Conservation (phyloP, 2,888 invertebrate genomes). For the Synergus japonicus region DNA sequence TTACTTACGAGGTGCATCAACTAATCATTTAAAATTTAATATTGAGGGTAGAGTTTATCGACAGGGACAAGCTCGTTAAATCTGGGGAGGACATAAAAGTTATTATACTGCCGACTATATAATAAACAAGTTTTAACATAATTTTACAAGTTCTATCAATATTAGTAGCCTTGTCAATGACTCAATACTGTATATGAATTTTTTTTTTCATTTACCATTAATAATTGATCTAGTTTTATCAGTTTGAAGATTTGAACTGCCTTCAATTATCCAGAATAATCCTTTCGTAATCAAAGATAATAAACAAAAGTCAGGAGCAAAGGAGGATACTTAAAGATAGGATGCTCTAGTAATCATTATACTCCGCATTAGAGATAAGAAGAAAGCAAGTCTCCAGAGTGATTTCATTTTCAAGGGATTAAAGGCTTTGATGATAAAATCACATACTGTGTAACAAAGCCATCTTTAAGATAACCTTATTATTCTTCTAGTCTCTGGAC, state of each 20-base stretch:
- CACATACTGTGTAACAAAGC: constrained; percentile 13
- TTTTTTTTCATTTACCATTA: too few relatives aligned
- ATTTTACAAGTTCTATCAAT: not conserved
- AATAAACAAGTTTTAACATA: not conserved
- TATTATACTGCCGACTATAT: not conserved
- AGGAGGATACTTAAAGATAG: not conserved
- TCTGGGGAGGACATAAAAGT: not conserved
- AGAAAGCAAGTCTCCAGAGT: constrained; percentile 24
- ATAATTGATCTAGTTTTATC: not conserved
- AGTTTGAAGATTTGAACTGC: not conserved
- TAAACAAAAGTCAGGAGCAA: not conserved
- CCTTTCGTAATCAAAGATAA: not conserved
- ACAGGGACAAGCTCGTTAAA: not conserved
- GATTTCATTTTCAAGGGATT: constrained; percentile 24
- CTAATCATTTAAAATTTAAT: not conserved
- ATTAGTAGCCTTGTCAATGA: not conserved
- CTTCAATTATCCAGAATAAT: not conserved
- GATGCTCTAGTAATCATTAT: constrained; percentile 25
- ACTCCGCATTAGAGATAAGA: constrained; percentile 24
- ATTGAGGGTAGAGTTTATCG: not conserved
- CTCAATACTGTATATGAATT: not conserved
- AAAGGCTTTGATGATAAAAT: constrained; percentile 38
- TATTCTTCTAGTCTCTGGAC: not conserved
- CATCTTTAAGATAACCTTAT: constrained; percentile 20
- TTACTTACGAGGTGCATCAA: not conserved